Percentiles rank a stretch among this genome's conserved stretches.
Conservation (phyloP, 2,888 invertebrate species). For the Orchestes rusci region DNA sequence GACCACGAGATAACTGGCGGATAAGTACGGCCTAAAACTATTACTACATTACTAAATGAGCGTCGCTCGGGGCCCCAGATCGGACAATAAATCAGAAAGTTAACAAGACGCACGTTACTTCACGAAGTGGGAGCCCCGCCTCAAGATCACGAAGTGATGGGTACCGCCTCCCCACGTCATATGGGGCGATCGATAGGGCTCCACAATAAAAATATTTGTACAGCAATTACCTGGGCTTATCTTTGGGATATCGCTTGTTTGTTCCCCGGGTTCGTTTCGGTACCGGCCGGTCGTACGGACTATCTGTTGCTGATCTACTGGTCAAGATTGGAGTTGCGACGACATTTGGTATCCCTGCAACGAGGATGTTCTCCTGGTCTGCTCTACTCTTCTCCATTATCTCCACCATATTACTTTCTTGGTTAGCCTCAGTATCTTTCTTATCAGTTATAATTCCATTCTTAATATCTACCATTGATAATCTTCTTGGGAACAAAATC, state of each 20-base stretch:
- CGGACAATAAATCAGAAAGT: slow-evolving; percentile 43
- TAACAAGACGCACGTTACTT: slow-evolving; percentile 43
- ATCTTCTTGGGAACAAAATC: no score
- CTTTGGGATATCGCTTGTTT: slow-evolving; percentile 15
- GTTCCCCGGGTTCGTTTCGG: slow-evolving; percentile 13
- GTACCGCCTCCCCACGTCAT: slow-evolving; percentile 41
- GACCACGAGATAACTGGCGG: slow-evolving; percentile 14
- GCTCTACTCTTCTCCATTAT: no score
- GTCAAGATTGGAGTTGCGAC: slow-evolving; percentile 12
- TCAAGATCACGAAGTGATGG: slow-evolving; percentile 40
- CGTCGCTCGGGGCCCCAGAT: slow-evolving; percentile 20
- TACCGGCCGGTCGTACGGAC: no score
- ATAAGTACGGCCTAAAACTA: slow-evolving; percentile 22
- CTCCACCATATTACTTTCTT: no score
- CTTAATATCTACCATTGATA: no score
- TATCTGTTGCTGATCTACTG: no score
- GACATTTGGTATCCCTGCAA: no score
- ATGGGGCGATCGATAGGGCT: slow-evolving; percentile 38
- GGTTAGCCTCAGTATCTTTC: no score
- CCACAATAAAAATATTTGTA: slow-evolving; percentile 44
- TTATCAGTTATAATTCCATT: no score
- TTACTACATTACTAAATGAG: slow-evolving; percentile 24
- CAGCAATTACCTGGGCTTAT: slow-evolving; percentile 36
- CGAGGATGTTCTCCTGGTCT: no score
- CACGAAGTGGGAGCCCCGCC: slow-evolving; percentile 43